Base-by-base conservation (phyloP, 2,888 invertebrate species). In the Achlya flavicornis region DNA sequence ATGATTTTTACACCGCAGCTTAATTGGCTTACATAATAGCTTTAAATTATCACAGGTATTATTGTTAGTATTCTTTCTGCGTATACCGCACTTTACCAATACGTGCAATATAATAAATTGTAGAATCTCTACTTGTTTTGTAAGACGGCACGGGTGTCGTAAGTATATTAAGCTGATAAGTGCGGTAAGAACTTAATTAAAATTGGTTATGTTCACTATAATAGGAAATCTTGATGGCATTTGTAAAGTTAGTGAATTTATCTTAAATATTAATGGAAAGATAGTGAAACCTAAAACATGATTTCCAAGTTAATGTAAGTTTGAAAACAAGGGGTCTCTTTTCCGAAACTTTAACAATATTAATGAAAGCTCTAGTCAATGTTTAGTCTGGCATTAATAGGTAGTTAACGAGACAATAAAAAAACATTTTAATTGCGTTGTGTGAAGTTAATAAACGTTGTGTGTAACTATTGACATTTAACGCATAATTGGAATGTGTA, bases 241-340 rank as follows among this genome's bases (percentile, higher is more conserved):
- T 53, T 53, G 53, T 53, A 53, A 41, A 12, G 12, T 41, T 41
- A 53, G 53, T 53, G 10, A 53, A 53, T 53, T 53, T 53, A 53
- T 53, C n/a, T 53, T 19, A 53, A 53, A 10, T 53, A 53, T n/a
- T 19, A 19, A 53, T 53, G 8, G 53, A 3, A 53, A 19, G 19
- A 16, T 53, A 19, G 19, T 16, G 1, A 8, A 19, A 19, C 19
- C n/a, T n/a, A 53, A 46, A 46, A n/a, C 5, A 46, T n/a, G n/a
- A 46, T n/a, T 46, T n/a, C 46, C 5, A n/a, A 6, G 46, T n/a
- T 46, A 1, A 38, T 38, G 38, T 38, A 38, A 8, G 38, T 38
- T 38, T 38, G 0, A 10, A 38, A 38, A 12, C 12, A 41, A 12
- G 41, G 12, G 12, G 41, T 41, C 41, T 48, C 0, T 48, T 16